Evolutionary conservation across 1,140 invertebrate species (phyloP).

Genomic region (Leptinotarsa texana): DNA sequence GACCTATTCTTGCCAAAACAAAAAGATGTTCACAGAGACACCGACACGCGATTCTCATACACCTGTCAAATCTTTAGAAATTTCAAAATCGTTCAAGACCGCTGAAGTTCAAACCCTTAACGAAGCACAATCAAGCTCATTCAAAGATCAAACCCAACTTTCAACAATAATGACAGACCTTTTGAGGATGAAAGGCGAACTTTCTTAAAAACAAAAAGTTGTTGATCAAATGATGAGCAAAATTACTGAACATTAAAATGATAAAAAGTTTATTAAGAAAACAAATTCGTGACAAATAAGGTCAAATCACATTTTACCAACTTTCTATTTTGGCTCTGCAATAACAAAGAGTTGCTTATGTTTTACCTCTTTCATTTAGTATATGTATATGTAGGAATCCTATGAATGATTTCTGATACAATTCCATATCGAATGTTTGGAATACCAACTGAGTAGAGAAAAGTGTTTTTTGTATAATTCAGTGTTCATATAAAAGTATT

Average conservation of each 20-base stretch:
- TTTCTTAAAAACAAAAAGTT: conserved; percentile 29
- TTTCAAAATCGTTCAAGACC: conserved; percentile 29
- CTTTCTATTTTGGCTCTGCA: conserved; percentile 49
- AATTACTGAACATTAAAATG: conserved; percentile 40
- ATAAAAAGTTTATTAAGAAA: conserved; percentile 44
- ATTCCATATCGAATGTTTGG: no score
- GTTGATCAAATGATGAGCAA: conserved; percentile 42
- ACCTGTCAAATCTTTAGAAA: not conserved
- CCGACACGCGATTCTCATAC: not conserved
- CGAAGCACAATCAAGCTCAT: not conserved
- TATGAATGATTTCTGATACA: no score
- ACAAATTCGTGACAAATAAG: conserved; percentile 49
- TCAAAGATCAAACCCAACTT: conserved; percentile 16
- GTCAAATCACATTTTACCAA: conserved; percentile 51
- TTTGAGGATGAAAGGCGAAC: conserved; percentile 28
- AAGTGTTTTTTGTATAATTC: no score
- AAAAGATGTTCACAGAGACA: not conserved
- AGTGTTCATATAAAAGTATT: no score
- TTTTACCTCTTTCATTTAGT: no score
- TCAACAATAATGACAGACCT: conserved; percentile 28
- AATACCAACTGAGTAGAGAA: no score
- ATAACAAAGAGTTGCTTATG: conserved; percentile 18
- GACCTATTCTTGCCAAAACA: not conserved
- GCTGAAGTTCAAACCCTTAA: conserved; percentile 38
- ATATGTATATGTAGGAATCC: no score